Percentiles rank a stretch among this genome's conserved stretches.
Conservation (phyloP, 2,113 vertebrate genomes). For the Campylorhamphus procurvoides region DNA sequence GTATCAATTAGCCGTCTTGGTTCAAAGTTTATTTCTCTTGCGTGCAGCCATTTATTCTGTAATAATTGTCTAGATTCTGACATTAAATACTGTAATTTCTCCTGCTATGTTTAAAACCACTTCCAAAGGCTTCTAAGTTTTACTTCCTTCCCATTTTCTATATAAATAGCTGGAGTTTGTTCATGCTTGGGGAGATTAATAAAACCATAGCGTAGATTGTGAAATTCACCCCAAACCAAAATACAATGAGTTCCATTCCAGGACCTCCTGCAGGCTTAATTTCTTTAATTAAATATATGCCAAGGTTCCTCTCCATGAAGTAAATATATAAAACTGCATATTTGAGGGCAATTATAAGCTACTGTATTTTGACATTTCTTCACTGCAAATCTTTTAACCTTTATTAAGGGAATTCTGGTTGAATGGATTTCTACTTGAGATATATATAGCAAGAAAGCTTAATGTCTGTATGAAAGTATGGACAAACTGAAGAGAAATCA, state of each 20-base stretch:
- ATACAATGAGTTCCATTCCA: conserved; percentile 46
- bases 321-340: conserved; percentile 58
- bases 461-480: not conserved
- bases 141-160: conserved; percentile 56
- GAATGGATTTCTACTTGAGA: conserved; percentile 33
- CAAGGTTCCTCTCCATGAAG: conserved; percentile 45
- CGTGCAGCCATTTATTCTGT: conserved; percentile 32
- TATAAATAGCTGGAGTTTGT: conserved; percentile 41
- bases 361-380: conserved; percentile 63
- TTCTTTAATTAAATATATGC: conserved; percentile 59
- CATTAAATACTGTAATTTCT: conserved; percentile 60
- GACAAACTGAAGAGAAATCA: not conserved
- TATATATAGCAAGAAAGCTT: conserved; percentile 34
- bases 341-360: conserved; percentile 51
- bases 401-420: conserved; percentile 46
- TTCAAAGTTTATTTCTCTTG: conserved; percentile 60
- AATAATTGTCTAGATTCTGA: conserved; percentile 50
- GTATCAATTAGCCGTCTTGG: conserved; percentile 41
- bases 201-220: conserved; percentile 44
- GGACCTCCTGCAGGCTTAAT: conserved; percentile 53
- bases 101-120: conserved; percentile 52
- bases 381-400: conserved; percentile 50
- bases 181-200: conserved; percentile 58
- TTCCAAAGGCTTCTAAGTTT: conserved; percentile 47
- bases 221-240: conserved; percentile 63